Evolutionary conservation across 2,113 vertebrate genomes (phyloP).

Genomic region (Chaetorhynchus papuensis): DNA sequence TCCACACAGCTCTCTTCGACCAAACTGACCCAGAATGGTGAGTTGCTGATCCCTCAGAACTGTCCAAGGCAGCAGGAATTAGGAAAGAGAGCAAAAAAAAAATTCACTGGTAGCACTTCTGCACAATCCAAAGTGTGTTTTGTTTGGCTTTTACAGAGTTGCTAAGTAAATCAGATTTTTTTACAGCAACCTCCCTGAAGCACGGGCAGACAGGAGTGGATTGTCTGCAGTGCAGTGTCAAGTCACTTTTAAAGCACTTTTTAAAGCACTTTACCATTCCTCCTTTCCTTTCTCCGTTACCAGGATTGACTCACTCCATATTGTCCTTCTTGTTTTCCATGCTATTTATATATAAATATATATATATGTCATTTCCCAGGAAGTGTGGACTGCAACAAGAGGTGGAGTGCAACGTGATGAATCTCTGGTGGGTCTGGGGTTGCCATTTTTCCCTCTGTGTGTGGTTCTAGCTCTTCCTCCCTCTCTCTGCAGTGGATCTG

Average conservation of each 20-base stretch:
- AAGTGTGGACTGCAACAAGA: not conserved
- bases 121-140: not conserved
- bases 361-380: not conserved
- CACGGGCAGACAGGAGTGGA: not conserved
- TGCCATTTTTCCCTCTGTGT: not conserved
- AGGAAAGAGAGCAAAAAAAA: not conserved
- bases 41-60: not conserved
- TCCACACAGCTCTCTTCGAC: slow-evolving; percentile 94
- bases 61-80: not conserved
- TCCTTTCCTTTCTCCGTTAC: not conserved
- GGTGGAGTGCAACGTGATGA: not conserved
- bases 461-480: not conserved
- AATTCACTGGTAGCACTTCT: not conserved
- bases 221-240: not conserved
- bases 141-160: not conserved
- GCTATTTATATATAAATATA: accelerated
- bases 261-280: not conserved
- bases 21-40: slow-evolving; percentile 96
- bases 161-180: not conserved
- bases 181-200: not conserved
- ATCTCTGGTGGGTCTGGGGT: not conserved
- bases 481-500: slow-evolving; percentile 82
- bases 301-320: not conserved
- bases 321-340: not conserved
- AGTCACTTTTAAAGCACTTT: not conserved